Base-by-base conservation (phyloP, 2,797 vertebrate genomes). In the Acrocephalus scirpaceus region DNA sequence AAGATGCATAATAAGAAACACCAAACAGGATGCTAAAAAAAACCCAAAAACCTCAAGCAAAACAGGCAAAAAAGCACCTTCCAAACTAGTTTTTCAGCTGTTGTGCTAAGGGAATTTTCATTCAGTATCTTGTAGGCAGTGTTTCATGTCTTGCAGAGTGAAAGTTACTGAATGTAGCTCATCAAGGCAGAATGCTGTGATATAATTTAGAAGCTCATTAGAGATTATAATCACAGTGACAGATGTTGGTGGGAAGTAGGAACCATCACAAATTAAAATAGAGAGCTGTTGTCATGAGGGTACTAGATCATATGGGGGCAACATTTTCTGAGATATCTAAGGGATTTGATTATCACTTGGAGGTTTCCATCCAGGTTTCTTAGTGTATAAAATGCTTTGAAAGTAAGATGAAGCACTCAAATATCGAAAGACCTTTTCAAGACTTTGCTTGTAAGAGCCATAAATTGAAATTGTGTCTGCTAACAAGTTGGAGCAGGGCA, bases 161-260 rank as follows among this genome's bases (percentile, higher is more conserved):
- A 65, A 82, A 36, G 70, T 75, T 90, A 84, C 58, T 88, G 86
- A 93, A 94, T 81, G 91, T 81, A 90, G 95, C 92, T 96, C 92
- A 95, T 91, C 88, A 73, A 74, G 78, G 74, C 94, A 95, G 95
- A 84, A 81, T 86, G 92, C 83, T 36, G 44, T 95, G 92, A 88
- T 96, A 67, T 65, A 92, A 94, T 96, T 97, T 91, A 96, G 95
- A 92, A 97, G 91, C 44, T 84, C 76, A 72, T 95, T 91, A 93
- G 87, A 88, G 78, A 86, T 80, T 56, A 74, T 82, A 85, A 95
- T 96, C 54, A 27, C 25, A 86, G 87, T 89, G 94, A 72, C 95
- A 97, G 95, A 96, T 95, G 94, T 96, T 96, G 91, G 70, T 74
- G 73, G 95, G 89, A 92, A 90, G 86, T 64, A 86, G 65, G 57